Evolutionary conservation across 2,888 invertebrate species (phyloP), one percentile per base, ranked within the genome.

Genomic region (Aquatica leii): DNA sequence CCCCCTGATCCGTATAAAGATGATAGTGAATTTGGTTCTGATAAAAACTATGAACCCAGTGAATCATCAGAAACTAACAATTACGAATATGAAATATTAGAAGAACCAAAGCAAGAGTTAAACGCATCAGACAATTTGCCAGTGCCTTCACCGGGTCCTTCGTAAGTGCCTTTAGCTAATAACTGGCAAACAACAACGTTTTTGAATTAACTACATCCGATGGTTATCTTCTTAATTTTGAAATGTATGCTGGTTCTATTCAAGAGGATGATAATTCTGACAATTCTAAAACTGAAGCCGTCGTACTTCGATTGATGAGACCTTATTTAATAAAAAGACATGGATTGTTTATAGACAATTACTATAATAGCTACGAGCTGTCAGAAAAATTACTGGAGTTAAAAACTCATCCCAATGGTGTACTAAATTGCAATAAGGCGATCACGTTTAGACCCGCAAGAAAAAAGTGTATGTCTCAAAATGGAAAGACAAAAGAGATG

Each of bases 401-500:
- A 41, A 69, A 51, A 52, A 69, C 57, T 5, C 64, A 64, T 59
- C 41, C 53, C n/a, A 68, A 59, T 20, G 59, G 66, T 17, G 66
- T 64, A 49, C 24, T 66, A 14, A 31, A 59, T 12, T 9, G n/a
- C 21, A 66, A 68, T 46, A n/a, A n/a, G n/a, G n/a, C n/a, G n/a
- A n/a, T n/a, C n/a, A n/a, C n/a, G n/a, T n/a, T n/a, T 46, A 59
- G 14, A 55, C 40, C 51, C 14, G 48, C 15, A 62, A 68, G 58
- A 61, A 57, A 2, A 59, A 35, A 34, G n/a, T n/a, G n/a, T n/a
- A n/a, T n/a, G n/a, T n/a, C n/a, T n/a, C n/a, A n/a, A n/a, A n/a
- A n/a, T n/a, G 67, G 68, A 66, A 54, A 35, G 66, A 70, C 50
- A 62, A 43, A 20, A 34, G 68, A 11, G 68, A 69, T 34, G 66